phyloP scores from a whole-genome alignment of 2,797 vertebrate species.

The Melanogrammus aeglefinus region DNA sequence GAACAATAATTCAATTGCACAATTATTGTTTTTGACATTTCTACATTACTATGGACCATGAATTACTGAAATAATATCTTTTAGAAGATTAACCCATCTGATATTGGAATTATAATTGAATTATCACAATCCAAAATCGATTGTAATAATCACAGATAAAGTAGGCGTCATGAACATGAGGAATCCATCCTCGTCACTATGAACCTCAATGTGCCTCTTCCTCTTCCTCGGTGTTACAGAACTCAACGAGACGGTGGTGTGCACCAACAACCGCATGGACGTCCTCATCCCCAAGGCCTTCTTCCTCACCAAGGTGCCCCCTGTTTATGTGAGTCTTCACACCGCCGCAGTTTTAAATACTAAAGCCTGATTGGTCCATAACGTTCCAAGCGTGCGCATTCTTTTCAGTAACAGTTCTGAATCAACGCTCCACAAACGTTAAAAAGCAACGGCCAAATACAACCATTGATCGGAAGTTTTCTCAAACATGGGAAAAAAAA shows the following conservation, averaged over 20 bases:
- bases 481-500: no score
- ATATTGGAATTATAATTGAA: background rate
- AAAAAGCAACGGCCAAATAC: no score
- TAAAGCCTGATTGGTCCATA: background rate
- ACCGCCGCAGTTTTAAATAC: background rate
- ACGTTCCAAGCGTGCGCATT: no score
- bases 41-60: background rate
- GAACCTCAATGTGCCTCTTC: background rate
- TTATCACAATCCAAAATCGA: background rate
- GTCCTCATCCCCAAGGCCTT: conserved; percentile 73
- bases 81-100: background rate
- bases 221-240: conserved; percentile 43
- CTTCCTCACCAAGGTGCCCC: conserved; percentile 75
- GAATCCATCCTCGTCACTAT: background rate
- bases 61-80: background rate
- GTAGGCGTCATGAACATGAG: background rate
- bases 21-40: background rate
- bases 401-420: background rate
- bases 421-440: background rate
- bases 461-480: no score
- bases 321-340: conserved; percentile 67
- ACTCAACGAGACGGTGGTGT: conserved; percentile 78
- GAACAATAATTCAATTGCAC: background rate
- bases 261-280: conserved; percentile 76
- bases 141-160: background rate